These are phyloP conservation scores for Aplysia californica DNA, from an alignment of 1,140 invertebrate genomes.

Conservation along the genomic window DNA sequence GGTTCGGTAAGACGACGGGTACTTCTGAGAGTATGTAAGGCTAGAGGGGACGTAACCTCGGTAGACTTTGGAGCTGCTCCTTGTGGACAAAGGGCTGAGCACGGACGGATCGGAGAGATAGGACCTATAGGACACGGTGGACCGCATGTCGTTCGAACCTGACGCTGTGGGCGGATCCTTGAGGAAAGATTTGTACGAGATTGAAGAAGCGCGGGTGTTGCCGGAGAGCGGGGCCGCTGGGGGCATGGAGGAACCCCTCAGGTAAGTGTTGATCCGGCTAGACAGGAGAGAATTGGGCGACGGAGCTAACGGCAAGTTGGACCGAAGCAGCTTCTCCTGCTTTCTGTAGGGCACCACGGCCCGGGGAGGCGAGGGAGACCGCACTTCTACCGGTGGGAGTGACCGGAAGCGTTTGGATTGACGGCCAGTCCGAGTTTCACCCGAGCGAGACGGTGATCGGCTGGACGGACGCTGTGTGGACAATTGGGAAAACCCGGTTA, in stretches of 20 bases:
- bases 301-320: not conserved
- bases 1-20: not conserved
- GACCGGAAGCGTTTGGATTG: conserved; percentile 11
- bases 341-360: conserved; percentile 14
- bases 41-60: not conserved
- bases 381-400: conserved; percentile 6
- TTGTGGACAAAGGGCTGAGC: not conserved
- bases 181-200: not conserved
- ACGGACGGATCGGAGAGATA: not conserved
- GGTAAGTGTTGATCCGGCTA: not conserved
- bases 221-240: too few relatives aligned
- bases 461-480: conserved; percentile 2
- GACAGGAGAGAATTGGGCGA: conserved; percentile 12
- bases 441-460: not conserved
- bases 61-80: not conserved
- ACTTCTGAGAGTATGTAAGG: not conserved
- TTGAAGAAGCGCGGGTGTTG: too few relatives aligned
- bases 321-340: not conserved
- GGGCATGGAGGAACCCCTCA: conserved; percentile 9
- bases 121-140: conserved; percentile 6
- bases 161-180: too few relatives aligned
- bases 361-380: not conserved
- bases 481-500: not conserved
- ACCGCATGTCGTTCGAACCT: not conserved
- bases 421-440: not conserved